Evolutionary conservation across 1,140 invertebrate genomes (phyloP), one percentile per base, ranked within the genome.

Genomic region (Nomia melanderi): DNA sequence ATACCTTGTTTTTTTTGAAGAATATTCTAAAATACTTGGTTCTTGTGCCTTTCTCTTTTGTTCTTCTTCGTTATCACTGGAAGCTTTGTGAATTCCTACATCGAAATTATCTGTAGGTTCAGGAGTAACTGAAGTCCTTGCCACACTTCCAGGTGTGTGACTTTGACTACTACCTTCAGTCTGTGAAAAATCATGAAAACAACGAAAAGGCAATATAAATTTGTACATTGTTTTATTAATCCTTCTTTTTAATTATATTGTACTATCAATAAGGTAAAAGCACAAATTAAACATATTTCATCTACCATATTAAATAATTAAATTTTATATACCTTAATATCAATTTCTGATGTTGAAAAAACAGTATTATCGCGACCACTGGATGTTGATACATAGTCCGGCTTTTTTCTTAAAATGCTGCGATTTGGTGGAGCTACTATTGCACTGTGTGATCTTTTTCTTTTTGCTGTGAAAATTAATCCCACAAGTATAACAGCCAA

Each of bases 401-500:
- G 83, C 63, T 91, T 88, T 64, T 90, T 90, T n/a, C 87, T 89
- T 20, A 91, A 67, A 44, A 88, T 88, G 77, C 86, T 88, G 39
- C 77, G 87, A 23, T 67, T 83, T 0, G 89, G 87, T 0, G 89
- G 89, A 23, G 85, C 87, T 1, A 86, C 79, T 6, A 88, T 87
- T 0, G 87, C 85, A 59, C 89, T 90, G 17, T 91, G 89, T 8
- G 88, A 85, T 20, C 91, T 88, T 87, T 94, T 95, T 53, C 93
- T 90, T 81, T 95, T 95, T 1, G 94, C 93, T 12, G 94, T 82
- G 23, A 94, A 87, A 57, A 95, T 89, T n/a, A 96, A 83, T 23
- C 96, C 91, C 0, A 93, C 91, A 1, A 96, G 79, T 3, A 96
- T 83, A 1, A 96, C 86, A 1, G 95, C 86, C 59, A 97, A 81